Base-by-base conservation (phyloP, 2,888 invertebrate species). In the Andrena haemorrhoa region DNA sequence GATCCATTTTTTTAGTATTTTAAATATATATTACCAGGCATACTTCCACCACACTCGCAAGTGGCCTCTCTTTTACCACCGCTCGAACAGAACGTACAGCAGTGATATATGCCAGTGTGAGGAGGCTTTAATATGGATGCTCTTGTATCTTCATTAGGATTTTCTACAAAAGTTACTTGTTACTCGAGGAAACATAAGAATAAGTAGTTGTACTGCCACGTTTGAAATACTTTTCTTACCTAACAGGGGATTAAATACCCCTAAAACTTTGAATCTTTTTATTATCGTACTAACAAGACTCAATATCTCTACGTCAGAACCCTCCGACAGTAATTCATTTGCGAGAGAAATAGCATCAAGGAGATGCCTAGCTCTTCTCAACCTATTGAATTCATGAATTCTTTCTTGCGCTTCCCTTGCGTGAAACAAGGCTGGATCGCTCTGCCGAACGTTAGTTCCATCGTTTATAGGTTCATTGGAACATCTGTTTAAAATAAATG, bases 21-120 rank as follows among this genome's bases (percentile, higher is more conserved):
- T 68, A 61, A 66, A 26, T 16, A 12, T 69, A 64, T 63, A 65
- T 76, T 95, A 85, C 97, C 97, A 26, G 96, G 96, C 97, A 97
- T 97, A 75, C 95, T 95, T 5, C 96, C 96, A 10, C 96, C 96
- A 89, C 97, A 97, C 4, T 96, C 97, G 93, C 97, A 97, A 58
- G 93, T 94, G 0, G 95, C 95, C 87, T 95, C 96, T 85, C 96
- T 96, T 84, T 95, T 96, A 2, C 97, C 97, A 10, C 96, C 96
- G 82, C 97, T 97, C 0, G 97, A 97, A 91, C 97, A 97, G 94
- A 97, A 97, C 33, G 96, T 95, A 92, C 97, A 97, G 91, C 97
- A 97, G 93, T 97, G 97, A 94, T 95, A 97, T 87, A 96, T 95
- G 0, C 97, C 97, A 65, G 94, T 94, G 92, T 97, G 97, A 0